Evolutionary conservation across 2,888 invertebrate species (phyloP).

Genomic region (Exephanes ischioxanthus): DNA sequence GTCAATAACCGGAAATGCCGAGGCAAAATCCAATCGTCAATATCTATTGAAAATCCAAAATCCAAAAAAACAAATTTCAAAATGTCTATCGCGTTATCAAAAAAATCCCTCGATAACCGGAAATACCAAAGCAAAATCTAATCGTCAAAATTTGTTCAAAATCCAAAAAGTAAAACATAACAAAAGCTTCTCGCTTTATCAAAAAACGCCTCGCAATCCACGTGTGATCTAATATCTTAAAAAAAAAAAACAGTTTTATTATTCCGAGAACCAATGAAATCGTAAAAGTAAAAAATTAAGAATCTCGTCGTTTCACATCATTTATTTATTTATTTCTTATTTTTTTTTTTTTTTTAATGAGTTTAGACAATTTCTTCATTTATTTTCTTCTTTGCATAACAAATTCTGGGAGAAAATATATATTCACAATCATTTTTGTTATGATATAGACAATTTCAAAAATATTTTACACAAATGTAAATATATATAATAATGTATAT

Average conservation of each 20-base stretch:
- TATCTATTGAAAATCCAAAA: not conserved
- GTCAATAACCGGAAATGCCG: not conserved
- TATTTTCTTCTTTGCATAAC: too few relatives aligned
- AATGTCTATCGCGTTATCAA: not conserved
- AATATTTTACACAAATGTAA: too few relatives aligned
- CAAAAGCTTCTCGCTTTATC: not conserved
- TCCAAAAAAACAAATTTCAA: not conserved
- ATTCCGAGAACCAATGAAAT: not conserved
- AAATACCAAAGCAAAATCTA: not conserved
- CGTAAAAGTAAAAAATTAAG: not conserved
- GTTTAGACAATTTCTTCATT: too few relatives aligned
- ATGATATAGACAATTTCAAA: too few relatives aligned
- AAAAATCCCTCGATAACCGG: not conserved
- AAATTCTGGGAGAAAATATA: too few relatives aligned
- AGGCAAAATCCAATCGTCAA: not conserved
- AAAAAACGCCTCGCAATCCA: not conserved
- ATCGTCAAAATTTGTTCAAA: not conserved
- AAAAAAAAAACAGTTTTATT: not conserved
- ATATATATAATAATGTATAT: not conserved
- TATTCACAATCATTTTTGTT: too few relatives aligned
- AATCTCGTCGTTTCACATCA: not conserved
- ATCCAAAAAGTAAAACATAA: not conserved
- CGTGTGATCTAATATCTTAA: not conserved
- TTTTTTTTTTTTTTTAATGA: not conserved
- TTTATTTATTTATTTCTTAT: not conserved